phyloP scores from a whole-genome alignment of 2,888 invertebrate species.

The Patella depressa region DNA sequence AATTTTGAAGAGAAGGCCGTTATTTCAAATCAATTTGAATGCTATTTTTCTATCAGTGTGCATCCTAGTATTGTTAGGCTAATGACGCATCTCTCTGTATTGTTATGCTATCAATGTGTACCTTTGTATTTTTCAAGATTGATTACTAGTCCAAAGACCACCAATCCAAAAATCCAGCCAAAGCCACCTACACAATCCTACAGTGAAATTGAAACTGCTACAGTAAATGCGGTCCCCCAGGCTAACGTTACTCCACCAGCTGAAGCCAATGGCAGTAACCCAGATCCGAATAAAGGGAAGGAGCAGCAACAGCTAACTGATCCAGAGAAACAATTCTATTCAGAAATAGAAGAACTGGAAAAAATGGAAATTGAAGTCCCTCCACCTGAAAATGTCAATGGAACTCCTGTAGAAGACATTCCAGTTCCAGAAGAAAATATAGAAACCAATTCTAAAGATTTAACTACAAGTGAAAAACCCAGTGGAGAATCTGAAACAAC shows the following conservation, averaged over 20 bases:
- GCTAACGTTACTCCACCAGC: neutral
- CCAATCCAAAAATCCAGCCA: neutral
- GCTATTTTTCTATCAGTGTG: too few species aligned
- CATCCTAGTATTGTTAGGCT: too few species aligned
- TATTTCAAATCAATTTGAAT: too few species aligned
- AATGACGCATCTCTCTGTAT: too few species aligned
- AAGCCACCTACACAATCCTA: neutral
- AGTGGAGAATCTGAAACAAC: slow-evolving; percentile 47
- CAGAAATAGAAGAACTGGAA: slow-evolving; percentile 16
- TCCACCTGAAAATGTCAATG: slow-evolving; percentile 13
- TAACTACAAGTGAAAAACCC: neutral
- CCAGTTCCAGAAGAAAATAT: neutral
- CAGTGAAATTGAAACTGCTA: neutral
- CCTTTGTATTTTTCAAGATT: neutral
- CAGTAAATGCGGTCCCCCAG: neutral
- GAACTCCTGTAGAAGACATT: neutral
- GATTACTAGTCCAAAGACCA: neutral
- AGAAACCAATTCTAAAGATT: neutral
- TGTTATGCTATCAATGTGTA: too few species aligned
- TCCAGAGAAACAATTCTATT: slow-evolving; percentile 9
- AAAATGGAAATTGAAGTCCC: slow-evolving; percentile 9
- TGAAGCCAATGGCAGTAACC: neutral
- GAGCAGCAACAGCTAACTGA: slow-evolving; percentile 12
- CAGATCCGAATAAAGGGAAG: slow-evolving; percentile 5
- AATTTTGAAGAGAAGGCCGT: too few species aligned